Conservation (phyloP, 2,113 vertebrate genomes). For the Mormyrus lacerda region DNA sequence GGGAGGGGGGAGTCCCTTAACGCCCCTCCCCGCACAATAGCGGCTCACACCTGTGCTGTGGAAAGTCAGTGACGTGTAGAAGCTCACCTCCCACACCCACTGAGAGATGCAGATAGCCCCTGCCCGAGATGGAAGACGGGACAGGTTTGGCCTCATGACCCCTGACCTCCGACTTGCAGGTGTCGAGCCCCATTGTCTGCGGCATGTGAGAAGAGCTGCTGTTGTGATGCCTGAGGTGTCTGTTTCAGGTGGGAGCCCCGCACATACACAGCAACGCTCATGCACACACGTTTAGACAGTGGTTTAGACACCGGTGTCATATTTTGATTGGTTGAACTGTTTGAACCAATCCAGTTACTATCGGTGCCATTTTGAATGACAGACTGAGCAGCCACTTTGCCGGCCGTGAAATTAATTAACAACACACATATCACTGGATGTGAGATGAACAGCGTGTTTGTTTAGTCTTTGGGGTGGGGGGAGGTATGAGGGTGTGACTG, state of each 20-base stretch:
- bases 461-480: conserved; percentile 1
- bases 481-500: neutral
- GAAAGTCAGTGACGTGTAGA: conserved; percentile 54
- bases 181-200: conserved; percentile 75
- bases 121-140: conserved; percentile 54
- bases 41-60: conserved; percentile 69
- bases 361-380: neutral
- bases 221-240: conserved; percentile 67
- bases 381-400: neutral
- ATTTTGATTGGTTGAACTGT: conserved; percentile 5
- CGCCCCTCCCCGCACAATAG: conserved; percentile 61
- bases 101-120: conserved; percentile 42
- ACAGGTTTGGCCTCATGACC: conserved; percentile 49
- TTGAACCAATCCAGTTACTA: neutral
- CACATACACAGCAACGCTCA: neutral
- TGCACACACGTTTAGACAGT: neutral
- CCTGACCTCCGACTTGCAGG: conserved; percentile 81
- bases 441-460: neutral
- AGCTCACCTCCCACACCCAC: conserved; percentile 48
- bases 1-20: conserved; percentile 49
- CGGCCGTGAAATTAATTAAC: neutral
- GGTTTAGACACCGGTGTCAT: neutral
- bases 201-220: conserved; percentile 66
- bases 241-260: conserved; percentile 41
- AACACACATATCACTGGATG: neutral